Conservation (phyloP, 2,797 vertebrate genomes). For the Loris lydekkerianus region DNA sequence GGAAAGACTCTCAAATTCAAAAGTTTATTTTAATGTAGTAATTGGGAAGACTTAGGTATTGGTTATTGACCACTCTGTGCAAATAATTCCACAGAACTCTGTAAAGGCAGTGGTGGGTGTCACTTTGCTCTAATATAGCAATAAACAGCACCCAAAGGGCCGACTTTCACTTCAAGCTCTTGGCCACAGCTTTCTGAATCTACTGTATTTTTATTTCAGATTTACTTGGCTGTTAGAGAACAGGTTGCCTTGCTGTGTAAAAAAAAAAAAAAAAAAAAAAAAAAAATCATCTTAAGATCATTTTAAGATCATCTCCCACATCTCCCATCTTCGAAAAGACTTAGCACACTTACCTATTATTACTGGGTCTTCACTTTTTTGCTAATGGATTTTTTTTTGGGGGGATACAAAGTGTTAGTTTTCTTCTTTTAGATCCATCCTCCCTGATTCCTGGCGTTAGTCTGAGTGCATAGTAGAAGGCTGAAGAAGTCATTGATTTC, state of each 20-base stretch:
- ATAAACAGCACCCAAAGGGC: not conserved
- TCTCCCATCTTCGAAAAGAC: not conserved
- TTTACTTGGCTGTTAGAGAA: not conserved
- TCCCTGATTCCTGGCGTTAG: not conserved
- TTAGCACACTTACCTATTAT: conserved; percentile 39
- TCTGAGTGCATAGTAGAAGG: not conserved
- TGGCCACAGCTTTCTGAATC: not conserved
- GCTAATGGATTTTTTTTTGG: not conserved
- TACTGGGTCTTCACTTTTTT: conserved; percentile 32
- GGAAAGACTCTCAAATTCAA: not conserved
- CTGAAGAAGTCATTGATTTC: conserved; percentile 35
- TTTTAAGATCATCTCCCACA: too few species aligned
- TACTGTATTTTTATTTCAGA: not conserved
- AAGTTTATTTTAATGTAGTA: not conserved
- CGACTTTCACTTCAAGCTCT: not conserved
- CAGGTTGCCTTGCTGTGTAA: too few species aligned
- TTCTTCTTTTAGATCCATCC: not conserved
- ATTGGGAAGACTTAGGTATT: not conserved
- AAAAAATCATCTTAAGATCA: too few species aligned
- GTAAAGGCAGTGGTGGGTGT: not conserved
- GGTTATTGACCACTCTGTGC: not conserved
- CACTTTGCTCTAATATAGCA: not conserved
- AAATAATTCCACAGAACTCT: not conserved
- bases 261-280: too few species aligned
- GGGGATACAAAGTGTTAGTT: not conserved